phyloP scores from a whole-genome alignment of 2,888 invertebrate genomes.

The Augiades crinisus region DNA sequence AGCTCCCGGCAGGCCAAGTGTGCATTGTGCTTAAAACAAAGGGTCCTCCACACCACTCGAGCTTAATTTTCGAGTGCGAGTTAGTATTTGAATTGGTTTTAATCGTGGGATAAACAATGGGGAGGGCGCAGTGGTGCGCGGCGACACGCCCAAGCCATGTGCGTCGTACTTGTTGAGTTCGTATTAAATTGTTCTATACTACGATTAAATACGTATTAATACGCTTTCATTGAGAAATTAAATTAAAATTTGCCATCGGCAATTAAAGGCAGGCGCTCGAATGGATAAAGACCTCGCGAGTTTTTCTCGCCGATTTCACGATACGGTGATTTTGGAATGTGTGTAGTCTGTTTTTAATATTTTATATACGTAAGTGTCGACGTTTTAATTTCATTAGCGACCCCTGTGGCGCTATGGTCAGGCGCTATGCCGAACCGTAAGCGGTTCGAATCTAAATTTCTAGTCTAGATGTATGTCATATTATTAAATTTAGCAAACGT shows the following conservation, averaged over 20 bases:
- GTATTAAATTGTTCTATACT: constrained; percentile 24
- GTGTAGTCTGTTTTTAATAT: no score
- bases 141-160: constrained; percentile 70
- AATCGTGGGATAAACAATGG: constrained; percentile 81
- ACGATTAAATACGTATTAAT: constrained; percentile 23
- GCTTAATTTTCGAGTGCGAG: constrained; percentile 78
- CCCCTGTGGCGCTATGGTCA: no score
- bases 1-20: constrained; percentile 53
- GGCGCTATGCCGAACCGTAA: no score
- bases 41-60: constrained; percentile 64
- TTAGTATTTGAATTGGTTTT: constrained; percentile 79
- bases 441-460: no score
- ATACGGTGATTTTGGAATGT: no score
- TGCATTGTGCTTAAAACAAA: constrained; percentile 77
- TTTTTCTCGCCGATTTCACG: no score
- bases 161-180: constrained; percentile 37
- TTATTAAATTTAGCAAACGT: no score
- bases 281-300: no score
- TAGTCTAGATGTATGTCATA: no score
- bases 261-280: no score
- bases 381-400: no score
- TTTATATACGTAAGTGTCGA: no score
- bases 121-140: constrained; percentile 60
- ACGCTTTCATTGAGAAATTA: not conserved
- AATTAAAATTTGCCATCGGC: not conserved